Evolutionary conservation across 2,113 vertebrate genomes (phyloP).

Genomic region (Dromiciops gliroides): DNA sequence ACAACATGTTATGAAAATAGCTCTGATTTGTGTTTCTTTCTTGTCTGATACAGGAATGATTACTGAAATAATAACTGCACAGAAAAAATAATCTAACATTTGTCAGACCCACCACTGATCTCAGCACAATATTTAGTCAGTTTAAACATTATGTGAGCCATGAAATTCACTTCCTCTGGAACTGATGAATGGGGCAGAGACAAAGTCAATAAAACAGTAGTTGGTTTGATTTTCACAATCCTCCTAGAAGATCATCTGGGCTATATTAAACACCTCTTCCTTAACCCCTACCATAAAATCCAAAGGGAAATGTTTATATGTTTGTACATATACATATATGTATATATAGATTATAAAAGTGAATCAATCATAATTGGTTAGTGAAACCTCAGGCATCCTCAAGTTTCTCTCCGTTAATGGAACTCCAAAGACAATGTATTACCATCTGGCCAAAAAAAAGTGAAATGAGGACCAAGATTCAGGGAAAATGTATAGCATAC

Average conservation of each 20-base stretch:
- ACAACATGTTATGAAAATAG: conserved; percentile 27
- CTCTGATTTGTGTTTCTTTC: conserved; percentile 33
- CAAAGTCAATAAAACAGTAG: conserved; percentile 68
- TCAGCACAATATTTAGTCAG: conserved; percentile 33
- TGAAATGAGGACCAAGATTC: conserved; percentile 35
- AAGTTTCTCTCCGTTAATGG: conserved; percentile 65
- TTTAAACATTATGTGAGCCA: conserved; percentile 66
- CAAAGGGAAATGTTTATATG: conserved; percentile 52
- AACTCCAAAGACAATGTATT: conserved; percentile 53
- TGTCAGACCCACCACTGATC: conserved; percentile 48
- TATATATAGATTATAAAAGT: conserved; percentile 52
- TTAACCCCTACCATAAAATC: conserved; percentile 53
- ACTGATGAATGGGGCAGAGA: conserved; percentile 69
- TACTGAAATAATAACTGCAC: conserved; percentile 58
- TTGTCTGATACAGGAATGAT: conserved; percentile 50
- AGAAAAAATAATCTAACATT: conserved; percentile 36
- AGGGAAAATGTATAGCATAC: conserved; percentile 60
- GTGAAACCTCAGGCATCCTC: conserved; percentile 58
- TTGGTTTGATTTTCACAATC: conserved; percentile 74
- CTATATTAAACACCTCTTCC: conserved; percentile 66
- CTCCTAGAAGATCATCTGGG: conserved; percentile 54
- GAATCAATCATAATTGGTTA: conserved; percentile 68
- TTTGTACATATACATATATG: neutral
- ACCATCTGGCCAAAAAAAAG: conserved; percentile 64
- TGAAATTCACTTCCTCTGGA: conserved; percentile 50